Percentiles rank a stretch among this genome's conserved stretches.
Conservation (phyloP, 2,888 invertebrate genomes). For the Beris chalybata region DNA sequence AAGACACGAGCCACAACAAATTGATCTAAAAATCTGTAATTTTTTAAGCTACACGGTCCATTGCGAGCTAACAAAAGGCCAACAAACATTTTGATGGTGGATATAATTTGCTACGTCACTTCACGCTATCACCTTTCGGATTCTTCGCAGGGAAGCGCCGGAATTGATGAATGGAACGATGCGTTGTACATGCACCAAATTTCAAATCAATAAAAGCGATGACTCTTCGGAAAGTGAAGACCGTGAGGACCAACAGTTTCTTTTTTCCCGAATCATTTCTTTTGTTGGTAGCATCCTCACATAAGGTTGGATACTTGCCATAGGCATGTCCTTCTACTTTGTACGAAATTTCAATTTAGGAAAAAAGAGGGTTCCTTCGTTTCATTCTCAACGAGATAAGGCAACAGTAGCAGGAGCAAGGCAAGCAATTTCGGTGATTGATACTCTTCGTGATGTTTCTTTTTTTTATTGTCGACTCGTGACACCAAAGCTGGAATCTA, state of each 20-base stretch:
- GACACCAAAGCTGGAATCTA: conserved; percentile 25
- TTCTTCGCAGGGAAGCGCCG: conserved; percentile 1
- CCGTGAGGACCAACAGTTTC: conserved; percentile 19
- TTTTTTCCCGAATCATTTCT: conserved; percentile 11
- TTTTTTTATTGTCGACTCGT: conserved; percentile 32
- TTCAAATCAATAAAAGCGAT: conserved; percentile 26
- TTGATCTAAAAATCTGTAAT: too few species aligned
- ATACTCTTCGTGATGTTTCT: conserved; percentile 29
- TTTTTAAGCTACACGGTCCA: conserved; percentile 2
- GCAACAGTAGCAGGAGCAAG: conserved; percentile 13
- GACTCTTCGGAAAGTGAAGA: conserved; percentile 22
- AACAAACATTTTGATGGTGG: background rate
- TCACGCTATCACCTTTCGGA: conserved; percentile 16
- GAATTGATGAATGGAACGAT: conserved; percentile 16
- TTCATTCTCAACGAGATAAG: background rate
- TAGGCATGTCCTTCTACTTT: background rate
- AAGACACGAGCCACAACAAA: too few species aligned
- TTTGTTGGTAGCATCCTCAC: background rate
- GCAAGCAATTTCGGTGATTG: conserved; percentile 33
- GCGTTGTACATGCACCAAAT: conserved; percentile 20
- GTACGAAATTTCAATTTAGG: conserved; percentile 29
- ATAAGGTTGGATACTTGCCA: too few species aligned
- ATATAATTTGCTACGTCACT: conserved; percentile 26
- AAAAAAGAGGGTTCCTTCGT: conserved; percentile 8
- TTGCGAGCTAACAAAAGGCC: conserved; percentile 11